phyloP scores from a whole-genome alignment of 1,140 invertebrate species.

The Aethina tumida region DNA sequence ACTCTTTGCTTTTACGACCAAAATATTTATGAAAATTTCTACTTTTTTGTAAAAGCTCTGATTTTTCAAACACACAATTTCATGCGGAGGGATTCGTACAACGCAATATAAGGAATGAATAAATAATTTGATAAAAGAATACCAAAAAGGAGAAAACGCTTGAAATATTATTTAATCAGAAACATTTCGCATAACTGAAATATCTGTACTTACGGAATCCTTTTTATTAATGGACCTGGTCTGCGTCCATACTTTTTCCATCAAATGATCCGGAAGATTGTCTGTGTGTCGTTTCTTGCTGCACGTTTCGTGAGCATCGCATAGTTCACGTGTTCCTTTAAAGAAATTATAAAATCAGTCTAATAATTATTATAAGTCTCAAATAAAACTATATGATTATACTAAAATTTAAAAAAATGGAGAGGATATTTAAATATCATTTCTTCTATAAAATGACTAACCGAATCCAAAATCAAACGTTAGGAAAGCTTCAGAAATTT shows the following conservation, averaged over 20 bases:
- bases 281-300: conserved; percentile 20
- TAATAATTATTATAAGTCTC: conserved; percentile 1
- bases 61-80: background rate
- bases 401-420: no score
- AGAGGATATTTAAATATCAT: no score
- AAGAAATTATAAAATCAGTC: conserved; percentile 2
- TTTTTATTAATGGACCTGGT: conserved; percentile 12
- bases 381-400: no score
- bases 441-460: no score
- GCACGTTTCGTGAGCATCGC: conserved; percentile 35
- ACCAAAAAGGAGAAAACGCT: background rate
- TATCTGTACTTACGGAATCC: conserved; percentile 3
- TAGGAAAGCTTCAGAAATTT: no score
- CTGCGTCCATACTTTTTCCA: conserved; percentile 25
- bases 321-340: conserved; percentile 32
- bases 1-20: no score
- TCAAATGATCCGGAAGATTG: conserved; percentile 16
- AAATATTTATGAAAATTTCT: conserved; percentile 11
- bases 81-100: background rate
- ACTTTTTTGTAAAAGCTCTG: conserved; percentile 4
- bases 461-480: no score
- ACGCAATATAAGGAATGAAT: background rate
- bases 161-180: background rate
- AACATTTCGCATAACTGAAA: background rate
- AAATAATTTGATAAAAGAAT: background rate